Evolutionary conservation across 1,140 invertebrate species (phyloP).

Genomic region (Drosophila ananassae): DNA sequence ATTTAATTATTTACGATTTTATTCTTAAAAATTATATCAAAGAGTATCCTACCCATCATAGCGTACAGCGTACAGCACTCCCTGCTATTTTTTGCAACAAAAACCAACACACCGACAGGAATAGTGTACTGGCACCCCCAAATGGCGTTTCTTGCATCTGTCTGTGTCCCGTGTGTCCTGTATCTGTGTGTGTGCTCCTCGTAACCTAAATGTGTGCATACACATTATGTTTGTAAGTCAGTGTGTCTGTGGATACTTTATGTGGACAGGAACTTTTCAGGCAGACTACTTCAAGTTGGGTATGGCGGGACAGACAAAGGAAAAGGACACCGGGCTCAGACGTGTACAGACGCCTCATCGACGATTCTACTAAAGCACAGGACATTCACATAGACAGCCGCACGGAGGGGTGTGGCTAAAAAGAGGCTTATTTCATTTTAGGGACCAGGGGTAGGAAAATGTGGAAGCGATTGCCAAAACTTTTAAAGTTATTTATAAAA

Average conservation of each 20-base stretch:
- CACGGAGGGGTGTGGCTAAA: slow-evolving; percentile 29
- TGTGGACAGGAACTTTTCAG: slow-evolving; percentile 51
- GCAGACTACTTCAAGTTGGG: slow-evolving; percentile 49
- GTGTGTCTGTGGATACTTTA: slow-evolving; percentile 42
- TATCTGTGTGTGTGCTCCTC: slow-evolving; percentile 6
- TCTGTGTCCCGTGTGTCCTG: neutral
- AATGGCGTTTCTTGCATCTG: slow-evolving; percentile 4
- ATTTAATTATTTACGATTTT: too few species aligned
- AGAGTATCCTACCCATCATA: too few species aligned
- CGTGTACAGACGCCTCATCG: slow-evolving; percentile 28
- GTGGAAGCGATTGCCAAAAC: slow-evolving; percentile 28
- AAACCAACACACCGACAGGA: slow-evolving; percentile 13
- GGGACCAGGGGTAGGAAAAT: neutral
- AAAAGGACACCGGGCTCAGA: slow-evolving; percentile 33
- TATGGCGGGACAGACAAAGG: slow-evolving; percentile 23
- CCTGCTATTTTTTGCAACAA: too few species aligned
- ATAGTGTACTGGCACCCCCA: slow-evolving; percentile 21
- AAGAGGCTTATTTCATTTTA: slow-evolving; percentile 5
- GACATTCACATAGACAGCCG: slow-evolving; percentile 18
- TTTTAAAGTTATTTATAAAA: slow-evolving; percentile 33
- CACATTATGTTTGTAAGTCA: slow-evolving; percentile 40
- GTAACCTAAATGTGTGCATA: slow-evolving; percentile 35
- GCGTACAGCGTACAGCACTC: too few species aligned
- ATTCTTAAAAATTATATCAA: neutral
- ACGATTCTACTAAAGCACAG: slow-evolving; percentile 12